Conservation (phyloP, 2,888 invertebrate species). For the Cartodere bifasciata region DNA sequence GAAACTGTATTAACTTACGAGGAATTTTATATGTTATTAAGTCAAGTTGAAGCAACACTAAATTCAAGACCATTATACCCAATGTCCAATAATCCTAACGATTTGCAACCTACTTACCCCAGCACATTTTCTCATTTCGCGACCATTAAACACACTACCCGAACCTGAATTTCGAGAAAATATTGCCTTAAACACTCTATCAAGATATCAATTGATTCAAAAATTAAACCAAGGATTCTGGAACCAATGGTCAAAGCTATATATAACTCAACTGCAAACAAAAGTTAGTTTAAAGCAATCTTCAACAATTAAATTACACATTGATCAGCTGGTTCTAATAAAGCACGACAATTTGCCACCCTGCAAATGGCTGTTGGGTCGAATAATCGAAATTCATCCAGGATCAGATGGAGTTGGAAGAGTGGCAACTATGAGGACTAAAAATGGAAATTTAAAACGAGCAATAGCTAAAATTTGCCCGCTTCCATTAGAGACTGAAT, state of each 20-base stretch:
- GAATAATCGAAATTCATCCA: constrained; percentile 2
- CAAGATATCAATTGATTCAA: constrained; percentile 16
- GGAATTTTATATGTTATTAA: constrained; percentile 17
- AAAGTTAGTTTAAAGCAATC: constrained; percentile 14
- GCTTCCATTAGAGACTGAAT: constrained; percentile 3
- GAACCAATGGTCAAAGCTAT: constrained; percentile 18
- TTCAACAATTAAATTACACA: neutral
- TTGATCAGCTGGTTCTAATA: constrained; percentile 9
- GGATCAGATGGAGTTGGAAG: neutral
- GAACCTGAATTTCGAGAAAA: constrained; percentile 15
- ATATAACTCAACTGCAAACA: constrained; percentile 15
- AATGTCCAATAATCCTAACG: constrained; percentile 17
- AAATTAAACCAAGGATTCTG: constrained; percentile 13
- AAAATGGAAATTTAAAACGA: constrained; percentile 1
- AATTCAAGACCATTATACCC: constrained; percentile 21
- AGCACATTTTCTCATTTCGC: constrained; percentile 24
- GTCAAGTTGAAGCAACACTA: constrained; percentile 18
- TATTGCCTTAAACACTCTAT: neutral
- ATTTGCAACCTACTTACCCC: constrained; percentile 19
- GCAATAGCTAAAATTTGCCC: constrained; percentile 3
- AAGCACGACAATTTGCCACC: constrained; percentile 13
- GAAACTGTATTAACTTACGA: constrained; percentile 17
- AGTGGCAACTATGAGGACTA: neutral
- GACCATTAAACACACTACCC: constrained; percentile 17
- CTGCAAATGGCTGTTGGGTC: constrained; percentile 1